Evolutionary conservation across 2,888 invertebrate species (phyloP).

Genomic region (Stenoptilia bipunctidactyla): DNA sequence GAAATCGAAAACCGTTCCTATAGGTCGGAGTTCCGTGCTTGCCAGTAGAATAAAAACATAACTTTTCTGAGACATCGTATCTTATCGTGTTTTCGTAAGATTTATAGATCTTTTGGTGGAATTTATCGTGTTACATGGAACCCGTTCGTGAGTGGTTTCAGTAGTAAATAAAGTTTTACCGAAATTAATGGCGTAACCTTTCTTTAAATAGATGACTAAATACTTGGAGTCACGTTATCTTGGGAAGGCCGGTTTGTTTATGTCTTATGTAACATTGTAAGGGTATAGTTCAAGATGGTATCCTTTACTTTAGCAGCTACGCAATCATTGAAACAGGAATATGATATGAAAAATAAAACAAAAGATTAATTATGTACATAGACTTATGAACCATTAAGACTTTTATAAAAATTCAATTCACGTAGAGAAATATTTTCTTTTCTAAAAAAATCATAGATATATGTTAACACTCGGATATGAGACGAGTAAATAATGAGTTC

Average conservation of each 20-base stretch:
- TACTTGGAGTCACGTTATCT: constrained; percentile 57
- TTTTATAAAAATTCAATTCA: too few relatives aligned
- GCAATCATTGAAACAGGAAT: too few relatives aligned
- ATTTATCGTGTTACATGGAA: constrained; percentile 61
- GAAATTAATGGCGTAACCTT: constrained; percentile 59
- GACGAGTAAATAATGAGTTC: too few relatives aligned
- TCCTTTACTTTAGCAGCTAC: too few relatives aligned
- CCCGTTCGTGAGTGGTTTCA: constrained; percentile 61
- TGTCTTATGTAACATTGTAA: constrained; percentile 52
- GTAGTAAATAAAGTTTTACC: constrained; percentile 61
- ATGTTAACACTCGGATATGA: too few relatives aligned
- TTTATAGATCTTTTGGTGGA: constrained; percentile 58
- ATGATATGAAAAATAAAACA: too few relatives aligned
- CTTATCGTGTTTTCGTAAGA: constrained; percentile 63
- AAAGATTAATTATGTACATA: too few relatives aligned
- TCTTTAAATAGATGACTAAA: constrained; percentile 70
- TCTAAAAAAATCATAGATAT: too few relatives aligned
- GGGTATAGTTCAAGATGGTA: not conserved
- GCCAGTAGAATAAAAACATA: constrained; percentile 48
- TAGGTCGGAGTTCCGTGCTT: constrained; percentile 50
- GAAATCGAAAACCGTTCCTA: not conserved
- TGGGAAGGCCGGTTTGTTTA: constrained; percentile 46
- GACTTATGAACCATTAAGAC: too few relatives aligned
- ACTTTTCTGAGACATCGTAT: constrained; percentile 66
- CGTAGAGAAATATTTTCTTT: too few relatives aligned